Conservation (phyloP, 2,888 invertebrate species). For the Willowsia nigromaculata region DNA sequence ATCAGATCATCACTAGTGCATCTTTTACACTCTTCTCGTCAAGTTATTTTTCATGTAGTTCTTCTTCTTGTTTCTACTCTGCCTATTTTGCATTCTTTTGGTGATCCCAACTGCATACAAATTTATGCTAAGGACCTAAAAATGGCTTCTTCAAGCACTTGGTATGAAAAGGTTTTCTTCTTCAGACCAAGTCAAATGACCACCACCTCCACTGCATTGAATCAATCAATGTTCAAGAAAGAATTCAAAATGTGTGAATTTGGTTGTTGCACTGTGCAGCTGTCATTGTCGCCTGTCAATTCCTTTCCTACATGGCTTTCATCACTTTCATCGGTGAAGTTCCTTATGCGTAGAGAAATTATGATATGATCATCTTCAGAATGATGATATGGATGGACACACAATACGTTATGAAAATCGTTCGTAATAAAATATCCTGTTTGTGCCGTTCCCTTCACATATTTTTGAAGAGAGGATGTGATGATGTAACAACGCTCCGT, state of each 20-base stretch:
- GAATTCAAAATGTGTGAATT: constrained; percentile 39
- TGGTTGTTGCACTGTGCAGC: constrained; percentile 37
- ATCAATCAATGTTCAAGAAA: constrained; percentile 32
- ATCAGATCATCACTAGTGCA: background rate
- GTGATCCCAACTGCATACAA: background rate
- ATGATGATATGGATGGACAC: constrained; percentile 19
- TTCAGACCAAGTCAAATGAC: background rate
- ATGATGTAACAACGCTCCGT: background rate
- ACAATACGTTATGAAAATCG: background rate
- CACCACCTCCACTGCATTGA: constrained; percentile 7
- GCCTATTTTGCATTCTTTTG: constrained; percentile 32
- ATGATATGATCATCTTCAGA: background rate
- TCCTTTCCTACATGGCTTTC: constrained; percentile 28
- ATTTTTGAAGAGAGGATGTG: background rate
- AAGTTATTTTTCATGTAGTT: background rate
- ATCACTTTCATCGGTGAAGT: background rate
- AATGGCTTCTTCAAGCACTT: background rate
- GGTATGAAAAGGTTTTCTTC: background rate
- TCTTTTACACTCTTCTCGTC: background rate
- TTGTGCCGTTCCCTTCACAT: background rate
- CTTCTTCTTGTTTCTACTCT: background rate
- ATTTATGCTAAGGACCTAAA: background rate
- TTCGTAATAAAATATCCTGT: background rate
- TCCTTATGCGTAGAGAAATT: constrained; percentile 6
- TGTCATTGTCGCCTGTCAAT: constrained; percentile 60